Evolutionary conservation across 2,113 vertebrate species (phyloP).

Genomic region (Toxotes chatareus): DNA sequence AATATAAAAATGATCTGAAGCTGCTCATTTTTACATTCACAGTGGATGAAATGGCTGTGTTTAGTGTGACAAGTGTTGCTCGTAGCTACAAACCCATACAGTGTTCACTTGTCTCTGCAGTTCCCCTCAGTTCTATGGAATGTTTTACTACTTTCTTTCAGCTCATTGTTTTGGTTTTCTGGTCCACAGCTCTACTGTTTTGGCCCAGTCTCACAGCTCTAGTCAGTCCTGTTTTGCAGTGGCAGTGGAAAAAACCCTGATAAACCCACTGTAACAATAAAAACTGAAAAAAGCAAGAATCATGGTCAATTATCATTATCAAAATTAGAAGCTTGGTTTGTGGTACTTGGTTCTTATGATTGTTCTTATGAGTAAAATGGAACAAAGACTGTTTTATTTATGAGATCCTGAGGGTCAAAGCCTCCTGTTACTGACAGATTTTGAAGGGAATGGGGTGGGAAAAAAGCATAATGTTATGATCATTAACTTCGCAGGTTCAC

Average conservation of each 20-base stretch:
- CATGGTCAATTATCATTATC: background rate
- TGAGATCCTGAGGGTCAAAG: too few relatives aligned
- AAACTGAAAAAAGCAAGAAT: too few relatives aligned
- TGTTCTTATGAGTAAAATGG: background rate
- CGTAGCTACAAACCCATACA: too few relatives aligned
- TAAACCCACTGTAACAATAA: background rate
- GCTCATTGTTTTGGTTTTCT: background rate
- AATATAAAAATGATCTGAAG: too few relatives aligned
- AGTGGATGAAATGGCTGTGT: too few relatives aligned
- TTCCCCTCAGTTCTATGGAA: background rate
- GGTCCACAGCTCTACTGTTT: background rate
- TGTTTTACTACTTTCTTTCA: background rate
- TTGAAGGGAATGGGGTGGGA: too few relatives aligned
- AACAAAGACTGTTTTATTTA: too few relatives aligned
- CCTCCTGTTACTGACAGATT: too few relatives aligned
- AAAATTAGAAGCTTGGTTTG: background rate
- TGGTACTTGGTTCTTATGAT: background rate
- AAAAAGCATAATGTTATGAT: too few relatives aligned
- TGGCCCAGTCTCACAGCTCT: background rate
- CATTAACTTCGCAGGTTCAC: too few relatives aligned
- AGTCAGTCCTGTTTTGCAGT: background rate
- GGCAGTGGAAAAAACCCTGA: background rate
- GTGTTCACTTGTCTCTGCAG: background rate
- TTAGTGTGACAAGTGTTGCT: too few relatives aligned
- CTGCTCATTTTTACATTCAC: too few relatives aligned